These are phyloP conservation scores for Drosophila sturtevanti DNA, from an alignment of 1,140 invertebrate genomes.

Conservation along the genomic window DNA sequence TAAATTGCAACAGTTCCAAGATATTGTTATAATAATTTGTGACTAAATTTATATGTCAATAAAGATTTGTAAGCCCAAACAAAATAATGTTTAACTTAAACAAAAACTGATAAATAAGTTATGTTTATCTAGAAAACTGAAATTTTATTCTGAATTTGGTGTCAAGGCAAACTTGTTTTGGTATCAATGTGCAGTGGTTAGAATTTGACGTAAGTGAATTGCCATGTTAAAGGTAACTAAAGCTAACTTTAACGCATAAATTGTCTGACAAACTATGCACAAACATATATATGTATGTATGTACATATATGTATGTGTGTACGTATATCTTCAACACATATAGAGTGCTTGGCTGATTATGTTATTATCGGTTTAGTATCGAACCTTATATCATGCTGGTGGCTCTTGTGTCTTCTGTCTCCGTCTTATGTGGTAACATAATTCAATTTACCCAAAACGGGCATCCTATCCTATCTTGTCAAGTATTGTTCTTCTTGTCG, in stretches of 20 bases:
- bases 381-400: slow-evolving; percentile 53
- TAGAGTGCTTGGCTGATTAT: slow-evolving; percentile 57
- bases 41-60: too few species aligned
- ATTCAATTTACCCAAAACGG: slow-evolving; percentile 47
- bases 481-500: not conserved
- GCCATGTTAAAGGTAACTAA: slow-evolving; percentile 70
- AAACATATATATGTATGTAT: not conserved
- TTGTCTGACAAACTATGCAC: slow-evolving; percentile 16
- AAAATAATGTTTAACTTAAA: too few species aligned
- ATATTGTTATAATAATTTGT: too few species aligned
- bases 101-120: too few species aligned
- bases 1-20: too few species aligned
- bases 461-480: slow-evolving; percentile 33
- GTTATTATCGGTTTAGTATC: slow-evolving; percentile 79
- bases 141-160: too few species aligned
- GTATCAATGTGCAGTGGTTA: not conserved
- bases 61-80: too few species aligned
- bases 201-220: slow-evolving; percentile 50
- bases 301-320: not conserved
- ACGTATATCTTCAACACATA: too few species aligned
- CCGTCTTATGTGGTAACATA: slow-evolving; percentile 51
- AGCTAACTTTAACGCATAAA: slow-evolving; percentile 46
- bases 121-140: too few species aligned
- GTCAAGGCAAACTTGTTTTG: too few species aligned
- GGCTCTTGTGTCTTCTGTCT: slow-evolving; percentile 34